A percentile compares a stretch with the other conserved stretches of the same genome.
Evolutionary conservation across 2,113 vertebrate species (phyloP).

Genomic region (Benthochromis sp.): DNA sequence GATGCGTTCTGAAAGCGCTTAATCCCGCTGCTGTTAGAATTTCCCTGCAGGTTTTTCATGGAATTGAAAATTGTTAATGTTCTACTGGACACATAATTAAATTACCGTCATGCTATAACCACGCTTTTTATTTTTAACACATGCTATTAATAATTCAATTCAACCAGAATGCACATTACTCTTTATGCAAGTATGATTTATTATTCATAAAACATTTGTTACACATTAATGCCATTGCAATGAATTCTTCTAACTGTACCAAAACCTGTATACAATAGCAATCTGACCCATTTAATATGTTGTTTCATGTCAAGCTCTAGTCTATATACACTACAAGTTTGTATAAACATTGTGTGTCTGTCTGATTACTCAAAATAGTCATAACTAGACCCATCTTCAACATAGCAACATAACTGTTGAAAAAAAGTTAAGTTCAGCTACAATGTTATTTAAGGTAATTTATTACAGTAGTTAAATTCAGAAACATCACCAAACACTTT

Average conservation of each 20-base stretch:
- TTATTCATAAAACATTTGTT: neutral
- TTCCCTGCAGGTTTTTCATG: neutral
- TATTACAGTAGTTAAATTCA: constrained; percentile 56
- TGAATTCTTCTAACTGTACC: neutral
- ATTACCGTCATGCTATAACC: neutral
- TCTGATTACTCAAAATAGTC: neutral
- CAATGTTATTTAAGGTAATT: neutral
- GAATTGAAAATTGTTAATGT: neutral
- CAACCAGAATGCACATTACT: neutral
- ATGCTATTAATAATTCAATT: neutral
- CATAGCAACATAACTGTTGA: neutral
- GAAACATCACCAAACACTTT: constrained; percentile 45
- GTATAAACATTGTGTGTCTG: neutral
- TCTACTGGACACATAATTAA: neutral
- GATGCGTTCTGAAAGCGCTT: neutral
- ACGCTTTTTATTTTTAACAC: neutral
- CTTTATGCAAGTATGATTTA: neutral
- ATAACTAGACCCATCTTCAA: neutral
- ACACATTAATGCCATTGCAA: neutral
- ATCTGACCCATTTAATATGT: neutral
- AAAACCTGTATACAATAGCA: neutral
- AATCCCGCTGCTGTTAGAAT: neutral
- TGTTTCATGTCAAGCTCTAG: neutral
- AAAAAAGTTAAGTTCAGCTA: neutral
- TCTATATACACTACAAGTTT: neutral